Evolutionary conservation across 2,113 vertebrate genomes (phyloP), one percentile per base, ranked within the genome.

Genomic region (Nettapus auritus): DNA sequence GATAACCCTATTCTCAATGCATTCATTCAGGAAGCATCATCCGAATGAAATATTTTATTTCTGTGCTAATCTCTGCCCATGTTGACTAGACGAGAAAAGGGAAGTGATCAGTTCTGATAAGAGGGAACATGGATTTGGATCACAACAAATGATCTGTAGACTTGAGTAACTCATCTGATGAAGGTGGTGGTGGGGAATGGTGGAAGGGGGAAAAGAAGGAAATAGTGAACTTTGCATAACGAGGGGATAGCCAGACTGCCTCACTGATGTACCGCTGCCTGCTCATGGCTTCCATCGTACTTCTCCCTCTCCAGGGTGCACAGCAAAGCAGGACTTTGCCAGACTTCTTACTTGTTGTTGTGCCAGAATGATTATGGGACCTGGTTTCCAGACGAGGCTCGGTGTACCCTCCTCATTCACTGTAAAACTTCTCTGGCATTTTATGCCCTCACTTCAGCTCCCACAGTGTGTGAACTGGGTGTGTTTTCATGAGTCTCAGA

Each of bases 401-500:
- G 48, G 77, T 87, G 44, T 95, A 71, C 88, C 62, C 57, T 84
- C 57, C 69, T 84, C 66, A 38, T 42, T 77, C 28, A 26, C 62
- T 73, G 57, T 31, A 71, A 90, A 57, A 36, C 29, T 69, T 50
- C 70, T 92, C 84, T 82, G 75, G 57, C 53, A 87, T 95, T 96
- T 95, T 84, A 87, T 93, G 83, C 76, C 89, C 76, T 84, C 38
- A 38, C 73, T 93, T 89, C 36, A 44, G 69, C 9, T 89, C 42
- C 62, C 62, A 60, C 38, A 89, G 38, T 68, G 80, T 89, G 81
- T 89, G 66, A 90, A 10, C 28, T 90, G 95, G 93, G 57, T 93
- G 94, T 93, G 83, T 90, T 93, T 95, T 96, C 90, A 95, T 90
- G 91, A 93, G 66, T 52, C 48, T 90, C 62, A 90, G 81, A 4